A percentile compares a stretch with the other conserved stretches of the same genome.
These are phyloP conservation scores for Mus musculus DNA, from an alignment of 2,113 vertebrate genomes.

Conservation along the genomic window GRCm39 chr2:79600001-79600500, in stretches of 20 bases:
- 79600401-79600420: too few species aligned
- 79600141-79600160: slow-evolving; percentile 1
- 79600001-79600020: not conserved
- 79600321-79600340: not conserved
- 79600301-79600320: not conserved
- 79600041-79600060: slow-evolving; percentile 40
- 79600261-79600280: not conserved
- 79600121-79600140: slow-evolving; percentile 51
- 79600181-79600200: not conserved
- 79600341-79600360: too few species aligned
- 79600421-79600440: too few species aligned
- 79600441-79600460: not conserved
- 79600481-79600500: not conserved
- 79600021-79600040: slow-evolving; percentile 50
- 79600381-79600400: too few species aligned
- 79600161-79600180: slow-evolving; percentile 54
- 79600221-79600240: slow-evolving; percentile 23
- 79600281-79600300: slow-evolving; percentile 37
- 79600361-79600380: too few species aligned
- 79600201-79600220: slow-evolving; percentile 62
- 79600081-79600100: slow-evolving; percentile 45
- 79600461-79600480: not conserved
- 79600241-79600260: slow-evolving; percentile 46
- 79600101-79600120: slow-evolving; percentile 57
- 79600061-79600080: slow-evolving; percentile 47